Conservation (phyloP, 2,888 invertebrate genomes). For the Phengaris alcon region DNA sequence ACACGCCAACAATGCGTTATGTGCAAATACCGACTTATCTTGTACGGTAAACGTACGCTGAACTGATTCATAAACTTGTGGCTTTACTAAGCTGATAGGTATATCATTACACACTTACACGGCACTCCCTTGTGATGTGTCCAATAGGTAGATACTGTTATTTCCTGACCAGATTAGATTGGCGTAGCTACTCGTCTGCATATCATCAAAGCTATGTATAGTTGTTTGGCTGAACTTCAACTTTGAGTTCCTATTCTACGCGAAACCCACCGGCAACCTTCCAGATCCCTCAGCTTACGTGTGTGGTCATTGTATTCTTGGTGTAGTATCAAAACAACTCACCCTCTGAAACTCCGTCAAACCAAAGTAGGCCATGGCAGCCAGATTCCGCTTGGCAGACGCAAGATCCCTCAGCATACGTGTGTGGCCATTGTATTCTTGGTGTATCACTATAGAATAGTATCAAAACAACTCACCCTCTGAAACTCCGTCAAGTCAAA, state of each 20-base stretch:
- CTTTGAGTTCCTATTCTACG: no score
- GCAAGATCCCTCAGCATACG: conserved; percentile 46
- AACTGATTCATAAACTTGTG: conserved; percentile 7
- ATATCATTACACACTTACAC: not conserved
- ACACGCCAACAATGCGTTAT: conserved; percentile 55
- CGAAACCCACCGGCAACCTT: no score
- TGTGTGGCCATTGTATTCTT: no score
- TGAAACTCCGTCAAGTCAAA: conserved; percentile 98
- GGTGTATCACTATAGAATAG: not conserved
- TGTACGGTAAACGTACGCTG: conserved; percentile 26
- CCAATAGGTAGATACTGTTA: no score
- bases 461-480: conserved; percentile 76
- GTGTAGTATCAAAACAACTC: conserved; percentile 7
- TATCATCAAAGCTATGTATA: no score
- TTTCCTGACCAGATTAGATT: no score
- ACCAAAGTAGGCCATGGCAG: conserved; percentile 97
- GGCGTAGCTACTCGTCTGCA: no score
- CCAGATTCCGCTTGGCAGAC: conserved; percentile 96
- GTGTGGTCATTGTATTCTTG: no score
- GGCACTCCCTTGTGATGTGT: not conserved
- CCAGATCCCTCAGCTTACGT: no score
- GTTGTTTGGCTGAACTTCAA: no score
- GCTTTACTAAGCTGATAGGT: not conserved
- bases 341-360: conserved; percentile 97
- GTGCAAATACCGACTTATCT: conserved; percentile 57